Evolutionary conservation across 2,797 vertebrate genomes (phyloP), one percentile per base, ranked within the genome.

Genomic region (Tolypeutes matacus): DNA sequence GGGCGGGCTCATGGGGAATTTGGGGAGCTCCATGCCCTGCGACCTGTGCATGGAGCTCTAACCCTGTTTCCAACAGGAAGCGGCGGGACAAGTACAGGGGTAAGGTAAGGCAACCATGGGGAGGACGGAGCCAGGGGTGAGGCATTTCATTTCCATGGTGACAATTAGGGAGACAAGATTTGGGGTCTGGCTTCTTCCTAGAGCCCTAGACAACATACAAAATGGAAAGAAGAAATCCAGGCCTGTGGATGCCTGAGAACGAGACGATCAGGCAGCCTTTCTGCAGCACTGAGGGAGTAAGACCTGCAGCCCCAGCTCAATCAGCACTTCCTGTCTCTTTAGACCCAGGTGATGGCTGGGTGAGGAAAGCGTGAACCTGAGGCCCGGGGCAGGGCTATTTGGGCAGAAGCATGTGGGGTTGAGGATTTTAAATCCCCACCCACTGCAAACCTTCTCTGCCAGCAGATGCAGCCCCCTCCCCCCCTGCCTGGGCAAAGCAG

Each of bases 31-130:
- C 3, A 14, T 53, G 51, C 14, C 51, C 51, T 53, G 56, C 8
- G 77, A 58, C 4, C 49, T 12, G 7, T 0, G 0, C 36, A 10
- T 29, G 18, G 51, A 39, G 5, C 25, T 0, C 14, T 6, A 1
- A 7, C 67, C 21, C 5, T 11, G n/a, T 49, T 56, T 29, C 49
- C 21, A 8, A 25, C 9, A 12, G 23, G 58, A 36, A 4, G 23
- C 39, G 53, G 3, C 1, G 58, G 17, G 7, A 12, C 42, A 75
- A 25, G 20, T 14, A 20, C 65, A 67, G 51, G 31, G 20, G 13
- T 14, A 34, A 86, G 58, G 25, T 5, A 21, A 29, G 86, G 23
- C 2, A 29, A n/a, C 42, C 49, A 3, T 9, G 23, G 53, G 17
- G 53, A 17, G 17, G 18, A 4, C 5, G 17, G 3, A 2, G 3